These are phyloP conservation scores for Drosophila kohkoa DNA, from an alignment of 1,140 invertebrate genomes.

Conservation along the genomic window DNA sequence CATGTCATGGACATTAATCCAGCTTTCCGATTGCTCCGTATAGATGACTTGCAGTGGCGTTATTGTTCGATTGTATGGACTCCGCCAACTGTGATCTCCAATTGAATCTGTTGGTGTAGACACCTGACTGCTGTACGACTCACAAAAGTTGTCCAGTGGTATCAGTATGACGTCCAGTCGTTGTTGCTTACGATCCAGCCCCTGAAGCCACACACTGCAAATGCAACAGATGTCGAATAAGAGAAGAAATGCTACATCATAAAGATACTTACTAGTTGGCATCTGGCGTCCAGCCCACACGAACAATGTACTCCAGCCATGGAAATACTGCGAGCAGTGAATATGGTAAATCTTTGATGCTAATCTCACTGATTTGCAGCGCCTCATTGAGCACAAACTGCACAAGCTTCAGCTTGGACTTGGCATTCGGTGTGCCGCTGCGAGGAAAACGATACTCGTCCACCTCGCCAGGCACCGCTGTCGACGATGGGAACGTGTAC, in stretches of 20 bases:
- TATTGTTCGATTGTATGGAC: conserved; percentile 72
- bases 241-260: conserved; percentile 16
- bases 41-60: conserved; percentile 87
- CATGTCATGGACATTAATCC: conserved; percentile 97
- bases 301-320: conserved; percentile 97
- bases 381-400: conserved; percentile 91
- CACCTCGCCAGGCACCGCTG: conserved; percentile 90
- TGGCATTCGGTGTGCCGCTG: conserved; percentile 95
- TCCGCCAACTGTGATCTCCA: conserved; percentile 83
- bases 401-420: conserved; percentile 94
- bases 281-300: conserved; percentile 97
- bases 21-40: conserved; percentile 90
- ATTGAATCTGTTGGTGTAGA: conserved; percentile 86
- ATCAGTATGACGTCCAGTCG: conserved; percentile 91
- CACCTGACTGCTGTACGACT: conserved; percentile 87
- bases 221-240: neutral
- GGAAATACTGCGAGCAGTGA: conserved; percentile 92
- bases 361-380: conserved; percentile 88
- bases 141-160: conserved; percentile 90
- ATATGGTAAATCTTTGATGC: conserved; percentile 90
- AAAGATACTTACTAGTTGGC: conserved; percentile 91
- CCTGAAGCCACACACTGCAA: conserved; percentile 94
- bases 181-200: conserved; percentile 94
- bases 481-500: conserved; percentile 93
- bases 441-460: conserved; percentile 96